Evolutionary conservation across 2,888 invertebrate species (phyloP), one percentile per base, ranked within the genome.

Genomic region (Pseudanteris insignis): DNA sequence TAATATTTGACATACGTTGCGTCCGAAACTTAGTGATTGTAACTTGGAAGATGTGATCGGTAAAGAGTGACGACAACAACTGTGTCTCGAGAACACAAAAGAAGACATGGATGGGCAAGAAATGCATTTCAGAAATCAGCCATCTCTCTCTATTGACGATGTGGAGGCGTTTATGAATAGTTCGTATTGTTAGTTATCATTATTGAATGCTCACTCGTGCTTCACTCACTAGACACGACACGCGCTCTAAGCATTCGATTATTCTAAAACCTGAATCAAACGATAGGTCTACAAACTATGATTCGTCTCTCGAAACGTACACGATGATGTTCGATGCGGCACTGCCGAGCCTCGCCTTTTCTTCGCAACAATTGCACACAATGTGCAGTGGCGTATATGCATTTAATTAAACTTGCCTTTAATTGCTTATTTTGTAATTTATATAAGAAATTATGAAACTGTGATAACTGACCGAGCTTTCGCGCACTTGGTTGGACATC

Each of bases 351-450:
- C 55, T 28, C 53, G 53, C 68, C 68, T 72, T 66, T 67, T 73
- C 72, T 73, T 69, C 70, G 74, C 74, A 75, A 75, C 77, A 74
- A 78, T 79, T 77, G 70, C 76, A 70, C 58, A 66, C 63, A 59
- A 62, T 64, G 68, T 60, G 67, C 78, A 79, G 67, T 77, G 77
- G 77, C 75, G 77, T 77, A 76, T 60, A 44, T 63, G 57, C 63
- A 58, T 69, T 67, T 69, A 74, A 73, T 72, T 68, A 65, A 68
- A 63, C 43, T 59, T 33, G 33, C 34, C 24, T 53, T 57, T 69
- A 71, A 70, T 70, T 70, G 33, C 43, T 25, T 18, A 44, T 46
- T 59, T 51, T 46, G 51, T 26, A 46, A 51, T 32, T 30, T 24
- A 26, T 34, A 2, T n/a, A n/a, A 5, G 7, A 8, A 5, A 12